Base-by-base conservation (phyloP, 92 coral and sea anemone genomes). In the Parazoanthus swiftii region DNA sequence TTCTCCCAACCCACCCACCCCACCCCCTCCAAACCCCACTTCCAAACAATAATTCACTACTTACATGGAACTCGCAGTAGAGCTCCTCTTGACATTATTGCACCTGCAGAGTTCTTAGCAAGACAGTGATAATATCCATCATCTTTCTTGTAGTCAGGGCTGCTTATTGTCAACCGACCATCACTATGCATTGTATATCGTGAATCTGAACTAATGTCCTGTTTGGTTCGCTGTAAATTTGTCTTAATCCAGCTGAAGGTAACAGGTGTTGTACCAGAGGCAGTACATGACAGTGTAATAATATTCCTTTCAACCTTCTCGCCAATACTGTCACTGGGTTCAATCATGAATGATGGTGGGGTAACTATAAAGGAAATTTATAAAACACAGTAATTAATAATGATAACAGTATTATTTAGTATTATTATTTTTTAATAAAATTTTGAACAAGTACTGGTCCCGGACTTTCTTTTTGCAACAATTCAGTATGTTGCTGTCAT, bases 61-160 rank as follows among this genome's bases (percentile, higher is more conserved):
- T 97, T 89, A 97, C 99, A 94, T 85, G 98, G 94, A 15, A 97
- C 89, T 48, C 89, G 92, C 72, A 97, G 82, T 70, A 63, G 37
- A 42, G 95, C 92, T 65, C 92, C 86, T 35, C 88, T 82, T 4
- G 99, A 97, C 21, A 96, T 75, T 16, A 91, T 75, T 86, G 90
- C 77, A 77, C 94, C 95, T 67, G 86, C 91, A 72, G 92, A 23
- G 85, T 97, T 95, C 75, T 50, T 91, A 43, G 96, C 93, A 5
- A 93, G 90, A 88, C 99, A 97, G 81, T 91, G 93, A 90, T 92
- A 97, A 82, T 85, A 92, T 14, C 99, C 99, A 89, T 95, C 94
- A 88, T 97, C 98, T 65, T 90, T 92, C 29, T 81, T 88, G 67
- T 93, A 92, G 21, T 92, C 89, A 3, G 95, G 90, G 39, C 86